phyloP scores from a whole-genome alignment of 2,113 vertebrate species.

The Tichodroma muraria region DNA sequence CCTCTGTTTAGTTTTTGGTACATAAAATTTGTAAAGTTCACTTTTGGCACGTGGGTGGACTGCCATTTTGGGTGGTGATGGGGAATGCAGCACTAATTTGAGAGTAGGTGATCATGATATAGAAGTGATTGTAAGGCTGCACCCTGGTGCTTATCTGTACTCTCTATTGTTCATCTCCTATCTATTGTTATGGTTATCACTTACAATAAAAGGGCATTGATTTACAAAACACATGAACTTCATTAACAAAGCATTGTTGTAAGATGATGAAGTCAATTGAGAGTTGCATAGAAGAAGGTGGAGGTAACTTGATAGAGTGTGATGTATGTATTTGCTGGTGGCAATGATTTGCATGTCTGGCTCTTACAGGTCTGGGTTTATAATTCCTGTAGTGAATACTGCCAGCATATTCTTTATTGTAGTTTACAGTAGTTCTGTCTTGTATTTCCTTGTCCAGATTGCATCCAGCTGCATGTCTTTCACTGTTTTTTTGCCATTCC shows the following conservation, averaged over 20 bases:
- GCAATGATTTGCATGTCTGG: neutral
- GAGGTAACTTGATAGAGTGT: neutral
- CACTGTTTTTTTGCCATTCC: neutral
- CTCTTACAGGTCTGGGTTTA: neutral
- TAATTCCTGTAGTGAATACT: neutral
- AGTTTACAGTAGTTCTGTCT: neutral
- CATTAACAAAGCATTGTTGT: constrained; percentile 9
- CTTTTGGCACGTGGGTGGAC: neutral
- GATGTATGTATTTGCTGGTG: neutral
- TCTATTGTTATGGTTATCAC: constrained; percentile 28
- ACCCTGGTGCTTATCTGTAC: neutral
- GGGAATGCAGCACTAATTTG: neutral
- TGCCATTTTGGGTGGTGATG: neutral
- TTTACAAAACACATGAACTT: constrained; percentile 7
- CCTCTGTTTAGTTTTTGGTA: neutral
- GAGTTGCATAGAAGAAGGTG: neutral
- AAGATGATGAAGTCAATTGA: neutral
- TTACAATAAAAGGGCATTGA: constrained; percentile 6
- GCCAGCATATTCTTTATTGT: neutral
- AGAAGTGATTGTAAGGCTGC: neutral
- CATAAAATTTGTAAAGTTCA: neutral
- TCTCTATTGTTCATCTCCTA: neutral
- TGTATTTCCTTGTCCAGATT: neutral
- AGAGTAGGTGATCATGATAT: neutral
- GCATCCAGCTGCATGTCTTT: neutral